Evolutionary conservation across 2,797 vertebrate genomes (phyloP).

Genomic region (Pipistrellus nathusii): DNA sequence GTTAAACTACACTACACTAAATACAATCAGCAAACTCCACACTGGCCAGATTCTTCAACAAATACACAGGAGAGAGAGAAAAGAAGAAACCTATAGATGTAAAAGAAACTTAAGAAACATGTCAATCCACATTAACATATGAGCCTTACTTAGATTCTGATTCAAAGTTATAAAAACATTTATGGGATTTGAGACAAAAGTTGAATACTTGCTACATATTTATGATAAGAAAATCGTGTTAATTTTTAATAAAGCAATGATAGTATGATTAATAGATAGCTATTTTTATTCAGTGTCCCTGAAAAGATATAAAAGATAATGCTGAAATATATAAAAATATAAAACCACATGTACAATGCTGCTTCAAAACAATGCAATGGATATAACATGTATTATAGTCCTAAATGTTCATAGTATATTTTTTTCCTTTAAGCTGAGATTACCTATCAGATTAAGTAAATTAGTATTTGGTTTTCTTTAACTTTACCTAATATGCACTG

Average conservation of each 20-base stretch:
- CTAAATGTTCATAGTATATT: not conserved
- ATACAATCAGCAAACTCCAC: not conserved
- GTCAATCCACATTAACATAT: not conserved
- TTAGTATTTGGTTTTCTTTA: not conserved
- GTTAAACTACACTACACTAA: not conserved
- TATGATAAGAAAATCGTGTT: conserved; percentile 34
- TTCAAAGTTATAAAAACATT: not conserved
- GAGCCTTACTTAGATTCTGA: not conserved
- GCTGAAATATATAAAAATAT: not conserved
- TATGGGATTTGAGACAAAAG: not conserved
- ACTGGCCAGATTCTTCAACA: not conserved
- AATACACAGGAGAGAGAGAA: not conserved
- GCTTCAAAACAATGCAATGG: not conserved
- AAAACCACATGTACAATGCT: not conserved
- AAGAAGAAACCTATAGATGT: not conserved
- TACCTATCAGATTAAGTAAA: not conserved
- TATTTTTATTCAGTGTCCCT: not conserved
- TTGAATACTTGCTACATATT: not conserved
- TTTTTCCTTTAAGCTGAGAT: not conserved
- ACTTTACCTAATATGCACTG: not conserved
- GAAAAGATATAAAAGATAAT: conserved; percentile 14
- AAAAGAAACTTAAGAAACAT: not conserved
- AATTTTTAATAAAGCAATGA: not conserved
- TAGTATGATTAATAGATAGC: not conserved
- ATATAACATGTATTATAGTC: too few relatives aligned